phyloP scores from a whole-genome alignment of 2,113 vertebrate genomes.

The Nothocercus julius region DNA sequence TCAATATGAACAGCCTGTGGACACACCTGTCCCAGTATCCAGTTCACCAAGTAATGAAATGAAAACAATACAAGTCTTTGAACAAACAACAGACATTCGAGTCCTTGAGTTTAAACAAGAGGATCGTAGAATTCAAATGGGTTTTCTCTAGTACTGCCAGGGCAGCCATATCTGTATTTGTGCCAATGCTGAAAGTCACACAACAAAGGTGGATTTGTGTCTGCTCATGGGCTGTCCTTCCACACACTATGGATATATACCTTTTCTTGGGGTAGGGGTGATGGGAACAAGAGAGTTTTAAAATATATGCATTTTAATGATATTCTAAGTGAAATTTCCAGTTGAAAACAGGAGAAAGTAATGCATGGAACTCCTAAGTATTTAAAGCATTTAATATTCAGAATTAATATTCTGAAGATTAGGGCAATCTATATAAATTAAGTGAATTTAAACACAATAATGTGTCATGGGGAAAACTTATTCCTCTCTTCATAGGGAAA shows the following conservation, averaged over 20 bases:
- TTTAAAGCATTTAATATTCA: background rate
- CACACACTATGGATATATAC: background rate
- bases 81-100: slow-evolving; percentile 62
- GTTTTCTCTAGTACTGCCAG: slow-evolving; percentile 55
- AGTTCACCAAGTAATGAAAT: slow-evolving; percentile 67
- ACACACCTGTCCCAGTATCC: slow-evolving; percentile 61
- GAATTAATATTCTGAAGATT: background rate
- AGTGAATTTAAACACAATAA: background rate
- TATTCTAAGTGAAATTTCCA: background rate
- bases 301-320: background rate
- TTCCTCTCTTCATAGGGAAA: background rate
- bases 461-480: background rate
- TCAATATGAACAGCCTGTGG: slow-evolving; percentile 60
- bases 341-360: background rate
- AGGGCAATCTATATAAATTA: background rate
- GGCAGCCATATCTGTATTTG: slow-evolving; percentile 39
- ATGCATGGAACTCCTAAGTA: background rate
- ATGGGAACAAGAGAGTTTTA: background rate
- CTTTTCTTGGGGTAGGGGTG: background rate
- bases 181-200: background rate
- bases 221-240: slow-evolving; percentile 11
- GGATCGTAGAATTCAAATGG: slow-evolving; percentile 52
- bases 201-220: slow-evolving; percentile 49
- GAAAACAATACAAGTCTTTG: slow-evolving; percentile 68
- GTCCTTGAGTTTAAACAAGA: slow-evolving; percentile 55